Conservation (phyloP, 2,113 vertebrate genomes). For the Riparia riparia region DNA sequence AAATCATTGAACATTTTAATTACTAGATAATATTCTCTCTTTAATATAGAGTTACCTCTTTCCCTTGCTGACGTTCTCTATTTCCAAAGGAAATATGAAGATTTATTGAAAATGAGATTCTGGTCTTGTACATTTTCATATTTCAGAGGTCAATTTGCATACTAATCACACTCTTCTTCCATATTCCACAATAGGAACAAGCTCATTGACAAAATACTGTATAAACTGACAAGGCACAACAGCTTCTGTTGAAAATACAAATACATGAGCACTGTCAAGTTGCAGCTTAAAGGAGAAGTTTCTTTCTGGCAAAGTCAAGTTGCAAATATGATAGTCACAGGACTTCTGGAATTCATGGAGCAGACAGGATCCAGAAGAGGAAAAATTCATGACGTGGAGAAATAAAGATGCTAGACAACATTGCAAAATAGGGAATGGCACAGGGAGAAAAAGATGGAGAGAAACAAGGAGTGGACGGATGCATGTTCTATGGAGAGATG, state of each 20-base stretch:
- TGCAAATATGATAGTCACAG: neutral
- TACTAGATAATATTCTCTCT: neutral
- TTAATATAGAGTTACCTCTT: neutral
- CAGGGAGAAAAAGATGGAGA: too few species aligned
- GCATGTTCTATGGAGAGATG: too few species aligned
- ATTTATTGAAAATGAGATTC: neutral
- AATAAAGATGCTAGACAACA: neutral
- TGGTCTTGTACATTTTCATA: neutral
- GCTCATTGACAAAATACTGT: neutral
- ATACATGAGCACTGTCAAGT: neutral
- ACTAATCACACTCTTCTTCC: neutral
- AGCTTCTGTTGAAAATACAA: neutral
- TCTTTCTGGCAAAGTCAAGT: neutral
- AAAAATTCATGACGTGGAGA: neutral
- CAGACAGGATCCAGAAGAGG: neutral
- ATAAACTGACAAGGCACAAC: neutral
- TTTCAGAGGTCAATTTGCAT: constrained; percentile 21
- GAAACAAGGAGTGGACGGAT: too few species aligned
- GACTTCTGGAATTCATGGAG: neutral
- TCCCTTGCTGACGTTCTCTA: neutral
- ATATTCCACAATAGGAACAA: neutral
- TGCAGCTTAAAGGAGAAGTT: neutral
- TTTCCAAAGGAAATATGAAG: neutral
- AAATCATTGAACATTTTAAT: neutral
- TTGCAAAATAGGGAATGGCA: neutral